Conservation (phyloP, 2,113 vertebrate genomes). For the Periophthalmus modestus region DNA sequence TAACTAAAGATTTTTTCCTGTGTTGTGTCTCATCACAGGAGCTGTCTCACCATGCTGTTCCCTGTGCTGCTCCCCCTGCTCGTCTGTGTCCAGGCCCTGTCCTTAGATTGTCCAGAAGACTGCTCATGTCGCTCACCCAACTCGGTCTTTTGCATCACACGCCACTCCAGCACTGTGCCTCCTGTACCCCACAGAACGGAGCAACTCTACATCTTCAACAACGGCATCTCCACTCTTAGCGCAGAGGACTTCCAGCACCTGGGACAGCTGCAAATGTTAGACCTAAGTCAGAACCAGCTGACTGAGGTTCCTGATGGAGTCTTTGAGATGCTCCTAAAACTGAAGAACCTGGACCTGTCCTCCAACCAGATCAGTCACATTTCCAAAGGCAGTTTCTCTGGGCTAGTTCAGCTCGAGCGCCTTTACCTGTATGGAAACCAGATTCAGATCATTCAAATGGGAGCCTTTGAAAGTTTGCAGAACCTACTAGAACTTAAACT, state of each 20-base stretch:
- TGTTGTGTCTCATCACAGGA: slow-evolving; percentile 42
- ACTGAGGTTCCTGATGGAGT: slow-evolving; percentile 78
- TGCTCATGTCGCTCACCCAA: slow-evolving; percentile 42
- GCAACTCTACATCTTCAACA: slow-evolving; percentile 85
- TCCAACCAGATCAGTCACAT: slow-evolving; percentile 86
- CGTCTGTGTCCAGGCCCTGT: slow-evolving; percentile 37
- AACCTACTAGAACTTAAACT: slow-evolving; percentile 90
- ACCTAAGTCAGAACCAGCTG: slow-evolving; percentile 89
- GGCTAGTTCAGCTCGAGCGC: slow-evolving; percentile 84
- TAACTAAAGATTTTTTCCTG: too few species aligned
- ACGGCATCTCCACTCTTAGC: slow-evolving; percentile 76
- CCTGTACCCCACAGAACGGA: slow-evolving; percentile 75
- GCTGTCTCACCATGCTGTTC: slow-evolving; percentile 55
- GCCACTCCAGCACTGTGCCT: slow-evolving; percentile 72
- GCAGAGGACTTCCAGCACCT: slow-evolving; percentile 81
- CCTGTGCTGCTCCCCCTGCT: slow-evolving; percentile 54
- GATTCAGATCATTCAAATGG: slow-evolving; percentile 83
- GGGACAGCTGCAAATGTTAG: slow-evolving; percentile 79
- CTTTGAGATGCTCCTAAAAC: slow-evolving; percentile 82
- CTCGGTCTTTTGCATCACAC: slow-evolving; percentile 68
- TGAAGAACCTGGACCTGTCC: slow-evolving; percentile 89
- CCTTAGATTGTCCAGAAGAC: slow-evolving; percentile 66
- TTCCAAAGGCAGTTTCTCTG: slow-evolving; percentile 86
- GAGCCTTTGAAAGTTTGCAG: slow-evolving; percentile 82
- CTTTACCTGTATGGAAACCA: slow-evolving; percentile 88